phyloP scores from a whole-genome alignment of 2,113 vertebrate species.

The Dasyornis broadbenti region DNA sequence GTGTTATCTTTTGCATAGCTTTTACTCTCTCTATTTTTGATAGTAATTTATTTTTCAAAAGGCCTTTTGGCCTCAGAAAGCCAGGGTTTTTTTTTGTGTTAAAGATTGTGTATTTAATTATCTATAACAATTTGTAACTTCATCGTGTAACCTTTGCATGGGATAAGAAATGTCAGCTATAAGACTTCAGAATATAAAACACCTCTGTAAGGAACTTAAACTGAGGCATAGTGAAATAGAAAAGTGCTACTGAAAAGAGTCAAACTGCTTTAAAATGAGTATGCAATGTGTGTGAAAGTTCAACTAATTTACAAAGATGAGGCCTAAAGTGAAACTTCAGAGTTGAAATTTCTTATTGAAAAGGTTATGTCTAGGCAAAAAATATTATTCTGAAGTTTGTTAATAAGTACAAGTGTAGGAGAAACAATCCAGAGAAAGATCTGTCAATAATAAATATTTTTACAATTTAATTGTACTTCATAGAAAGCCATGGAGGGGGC shows the following conservation, averaged over 20 bases:
- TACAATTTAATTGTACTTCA: background rate
- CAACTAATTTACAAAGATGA: background rate
- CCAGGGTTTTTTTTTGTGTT: background rate
- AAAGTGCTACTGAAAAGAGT: background rate
- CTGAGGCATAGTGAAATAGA: background rate
- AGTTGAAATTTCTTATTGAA: background rate
- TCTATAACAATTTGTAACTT: background rate
- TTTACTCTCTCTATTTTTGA: background rate
- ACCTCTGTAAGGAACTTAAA: background rate
- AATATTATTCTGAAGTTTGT: background rate
- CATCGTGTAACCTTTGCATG: background rate
- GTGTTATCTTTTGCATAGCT: background rate
- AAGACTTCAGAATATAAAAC: background rate
- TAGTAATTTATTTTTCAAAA: background rate
- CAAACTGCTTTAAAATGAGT: background rate
- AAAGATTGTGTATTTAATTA: background rate
- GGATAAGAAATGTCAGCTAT: background rate
- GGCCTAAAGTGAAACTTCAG: background rate
- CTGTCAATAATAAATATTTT: background rate
- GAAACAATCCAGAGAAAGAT: background rate
- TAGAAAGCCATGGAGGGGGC: rapidly evolving
- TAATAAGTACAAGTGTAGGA: background rate
- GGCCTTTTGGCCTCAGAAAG: background rate
- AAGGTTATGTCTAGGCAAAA: background rate
- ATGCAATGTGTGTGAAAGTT: background rate